Conservation (phyloP, 2,888 invertebrate species). For the Tiliacea citrago region DNA sequence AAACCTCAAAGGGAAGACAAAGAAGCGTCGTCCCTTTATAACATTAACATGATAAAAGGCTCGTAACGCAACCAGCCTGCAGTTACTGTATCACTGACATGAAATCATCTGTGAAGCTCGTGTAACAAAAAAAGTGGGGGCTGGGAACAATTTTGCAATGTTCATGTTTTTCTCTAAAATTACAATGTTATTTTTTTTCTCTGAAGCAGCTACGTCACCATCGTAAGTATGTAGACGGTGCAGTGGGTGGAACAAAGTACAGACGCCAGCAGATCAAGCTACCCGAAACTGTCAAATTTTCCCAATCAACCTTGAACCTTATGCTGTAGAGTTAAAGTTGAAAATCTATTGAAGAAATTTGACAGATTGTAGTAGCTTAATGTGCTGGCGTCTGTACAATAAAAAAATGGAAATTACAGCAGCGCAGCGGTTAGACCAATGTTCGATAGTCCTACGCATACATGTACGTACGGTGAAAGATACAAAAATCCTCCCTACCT, state of each 20-base stretch:
- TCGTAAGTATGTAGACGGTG: neutral
- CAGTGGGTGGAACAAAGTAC: neutral
- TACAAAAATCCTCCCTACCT: neutral
- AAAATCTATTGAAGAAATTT: too few relatives aligned
- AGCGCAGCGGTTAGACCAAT: neutral
- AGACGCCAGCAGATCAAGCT: too few relatives aligned
- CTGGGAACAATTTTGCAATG: neutral
- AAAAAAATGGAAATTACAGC: neutral
- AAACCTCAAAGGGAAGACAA: slow-evolving; percentile 41
- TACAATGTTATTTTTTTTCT: slow-evolving; percentile 6
- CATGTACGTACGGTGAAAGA: neutral
- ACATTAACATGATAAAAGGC: slow-evolving; percentile 41
- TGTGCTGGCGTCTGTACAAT: too few relatives aligned
- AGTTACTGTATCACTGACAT: slow-evolving; percentile 40
- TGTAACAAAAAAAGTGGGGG: slow-evolving; percentile 8
- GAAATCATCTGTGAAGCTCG: slow-evolving; percentile 36
- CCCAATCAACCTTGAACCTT: too few relatives aligned
- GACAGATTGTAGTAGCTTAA: too few relatives aligned
- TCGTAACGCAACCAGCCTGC: slow-evolving; percentile 27
- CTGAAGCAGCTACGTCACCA: slow-evolving; percentile 4
- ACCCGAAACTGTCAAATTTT: too few relatives aligned
- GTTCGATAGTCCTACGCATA: slow-evolving; percentile 12
- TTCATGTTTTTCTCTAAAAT: neutral
- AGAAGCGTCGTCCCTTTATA: slow-evolving; percentile 30
- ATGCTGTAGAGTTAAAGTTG: too few relatives aligned